Evolutionary conservation across 30 jellyfish, hydroid and myxozoan genomes (phyloP).

Genomic region (Catostylus mosaicus): DNA sequence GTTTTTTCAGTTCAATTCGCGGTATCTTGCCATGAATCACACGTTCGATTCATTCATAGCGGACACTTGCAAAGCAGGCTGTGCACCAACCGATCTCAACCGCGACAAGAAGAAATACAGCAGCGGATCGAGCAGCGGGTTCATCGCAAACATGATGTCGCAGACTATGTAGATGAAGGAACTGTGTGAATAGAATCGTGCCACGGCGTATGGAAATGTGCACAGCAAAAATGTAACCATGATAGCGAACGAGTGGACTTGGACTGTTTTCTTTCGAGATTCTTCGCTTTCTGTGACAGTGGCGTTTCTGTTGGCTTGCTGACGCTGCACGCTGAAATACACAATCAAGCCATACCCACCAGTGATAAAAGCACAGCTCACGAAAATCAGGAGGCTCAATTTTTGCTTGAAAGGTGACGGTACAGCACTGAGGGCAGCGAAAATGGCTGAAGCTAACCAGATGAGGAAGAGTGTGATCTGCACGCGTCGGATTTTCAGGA

Average conservation of each 20-base stretch:
- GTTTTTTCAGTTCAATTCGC: no score
- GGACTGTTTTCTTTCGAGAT: not conserved
- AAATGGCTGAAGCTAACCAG: conserved; percentile 18
- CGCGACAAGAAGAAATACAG: conserved; percentile 13
- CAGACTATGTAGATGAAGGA: conserved; percentile 26
- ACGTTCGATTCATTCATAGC: not conserved
- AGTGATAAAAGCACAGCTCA: conserved; percentile 9
- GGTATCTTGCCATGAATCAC: not conserved
- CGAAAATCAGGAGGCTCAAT: conserved; percentile 16
- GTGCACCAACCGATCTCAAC: not conserved
- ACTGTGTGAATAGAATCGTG: conserved; percentile 26
- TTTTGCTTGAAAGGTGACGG: conserved; percentile 8
- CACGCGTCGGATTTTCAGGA: conserved; percentile 4
- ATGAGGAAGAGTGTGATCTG: not conserved
- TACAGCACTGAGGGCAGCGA: conserved; percentile 21
- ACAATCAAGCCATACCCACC: not conserved
- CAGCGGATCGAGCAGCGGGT: conserved; percentile 28
- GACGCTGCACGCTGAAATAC: not conserved
- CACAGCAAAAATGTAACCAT: conserved; percentile 27
- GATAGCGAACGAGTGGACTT: conserved; percentile 18
- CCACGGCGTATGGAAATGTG: conserved; percentile 40
- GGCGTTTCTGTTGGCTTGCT: not conserved
- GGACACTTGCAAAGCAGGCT: not conserved
- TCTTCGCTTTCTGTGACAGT: not conserved
- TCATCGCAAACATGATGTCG: conserved; percentile 24